Base-by-base conservation (phyloP, 2,113 vertebrate species). In the Oryzias celebensis region DNA sequence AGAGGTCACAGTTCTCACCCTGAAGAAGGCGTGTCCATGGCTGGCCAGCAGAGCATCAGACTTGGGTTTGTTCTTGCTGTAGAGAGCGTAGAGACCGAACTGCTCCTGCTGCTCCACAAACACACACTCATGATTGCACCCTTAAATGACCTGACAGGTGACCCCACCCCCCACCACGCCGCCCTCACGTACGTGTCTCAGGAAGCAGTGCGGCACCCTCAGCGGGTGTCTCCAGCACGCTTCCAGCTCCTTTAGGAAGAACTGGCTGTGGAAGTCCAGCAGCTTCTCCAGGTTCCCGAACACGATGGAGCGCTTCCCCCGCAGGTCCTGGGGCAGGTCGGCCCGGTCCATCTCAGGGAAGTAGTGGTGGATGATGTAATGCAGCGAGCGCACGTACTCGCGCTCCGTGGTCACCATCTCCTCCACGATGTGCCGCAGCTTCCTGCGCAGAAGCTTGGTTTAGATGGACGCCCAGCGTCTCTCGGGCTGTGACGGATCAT, bases 281-380 rank as follows among this genome's bases (percentile, higher is more conserved):
- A 99, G 91, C 23, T 97, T 98, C 92, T 98, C 95, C 84, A 98
- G 88, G 89, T 99, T 99, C 5, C 97, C 96, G 17, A 99, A 99
- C 16, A 98, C 83, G 0, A 94, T 89, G 0, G 91, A 92, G 17
- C 94, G 93, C 62, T 98, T 95, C 0, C 97, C 96, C 0, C 96
- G 82, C 67, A 99, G 94, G 87, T 95, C 95, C 91, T 98, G 96
- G 0, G 96, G 97, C 2, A 98, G 91, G 85, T 97, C 95, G 0
- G 60, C 60, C 0, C 94, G 94, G 69, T 99, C 96, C 93, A 98
- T 93, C 91, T 98, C 96, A 0, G 96, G 96, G 82, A 95, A 95
- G 87, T 98, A 99, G 85, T 96, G 95, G 5, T 93, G 91, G 0
- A 96, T 91, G 85, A 94, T 93, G 85, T 97, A 99, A 14, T 81